A percentile compares a stretch with the other conserved stretches of the same genome.
phyloP scores from a whole-genome alignment of 2,113 vertebrate genomes.

The Epinephelus lanceolatus region DNA sequence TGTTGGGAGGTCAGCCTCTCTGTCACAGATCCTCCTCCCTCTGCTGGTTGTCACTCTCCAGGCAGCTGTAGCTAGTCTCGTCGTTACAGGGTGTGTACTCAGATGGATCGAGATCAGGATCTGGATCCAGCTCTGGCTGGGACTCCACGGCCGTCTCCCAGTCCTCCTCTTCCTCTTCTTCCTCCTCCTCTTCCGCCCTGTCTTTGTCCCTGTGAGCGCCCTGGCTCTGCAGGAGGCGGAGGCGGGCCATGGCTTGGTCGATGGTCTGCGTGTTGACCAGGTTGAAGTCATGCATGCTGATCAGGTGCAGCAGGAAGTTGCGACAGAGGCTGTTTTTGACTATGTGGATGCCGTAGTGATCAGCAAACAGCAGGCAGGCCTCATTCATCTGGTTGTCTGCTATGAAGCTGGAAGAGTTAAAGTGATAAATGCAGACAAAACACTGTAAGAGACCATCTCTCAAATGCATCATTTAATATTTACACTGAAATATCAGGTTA shows the following conservation, averaged over 20 bases:
- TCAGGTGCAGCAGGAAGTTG: slow-evolving; percentile 97
- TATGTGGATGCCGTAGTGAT: slow-evolving; percentile 90
- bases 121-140: slow-evolving; percentile 63
- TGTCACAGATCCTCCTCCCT: neutral
- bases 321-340: slow-evolving; percentile 91
- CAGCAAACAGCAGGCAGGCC: slow-evolving; percentile 94
- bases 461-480: too few species aligned
- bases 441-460: too few species aligned
- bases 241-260: slow-evolving; percentile 92
- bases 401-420: slow-evolving; percentile 89
- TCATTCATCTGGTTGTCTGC: slow-evolving; percentile 99
- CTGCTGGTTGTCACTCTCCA: slow-evolving; percentile 6
- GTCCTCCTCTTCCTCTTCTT: slow-evolving; percentile 58
- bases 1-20: neutral
- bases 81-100: slow-evolving; percentile 42
- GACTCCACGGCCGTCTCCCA: slow-evolving; percentile 79
- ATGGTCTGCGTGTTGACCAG: slow-evolving; percentile 94
- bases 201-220: neutral
- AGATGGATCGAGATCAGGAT: slow-evolving; percentile 15
- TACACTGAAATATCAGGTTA: too few species aligned
- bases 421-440: too few species aligned
- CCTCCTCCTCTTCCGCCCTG: slow-evolving; percentile 4
- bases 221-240: slow-evolving; percentile 88
- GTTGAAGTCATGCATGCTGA: slow-evolving; percentile 99
- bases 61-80: neutral